phyloP scores from a whole-genome alignment of 2,113 vertebrate genomes.

The Atlantisia rogersi region DNA sequence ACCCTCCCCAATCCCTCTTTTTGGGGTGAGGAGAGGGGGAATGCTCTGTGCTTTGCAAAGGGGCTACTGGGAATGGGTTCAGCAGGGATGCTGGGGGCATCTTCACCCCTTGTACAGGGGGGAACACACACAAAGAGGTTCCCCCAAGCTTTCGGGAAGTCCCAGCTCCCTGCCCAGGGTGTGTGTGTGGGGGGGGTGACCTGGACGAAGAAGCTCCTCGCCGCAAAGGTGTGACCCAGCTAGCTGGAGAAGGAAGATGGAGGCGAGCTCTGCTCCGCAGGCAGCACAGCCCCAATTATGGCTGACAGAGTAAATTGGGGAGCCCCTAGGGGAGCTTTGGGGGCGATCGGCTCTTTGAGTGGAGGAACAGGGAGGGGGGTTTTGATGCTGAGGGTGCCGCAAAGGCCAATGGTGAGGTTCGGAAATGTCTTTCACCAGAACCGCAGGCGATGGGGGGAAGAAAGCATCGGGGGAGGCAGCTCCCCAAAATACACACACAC shows the following conservation, averaged over 20 bases:
- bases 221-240: neutral
- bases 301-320: neutral
- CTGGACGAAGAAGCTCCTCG: neutral
- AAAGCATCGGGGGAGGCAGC: neutral
- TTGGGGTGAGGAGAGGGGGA: neutral
- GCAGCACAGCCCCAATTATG: neutral
- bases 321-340: neutral
- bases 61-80: fast-evolving
- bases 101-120: neutral
- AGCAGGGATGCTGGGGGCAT: neutral
- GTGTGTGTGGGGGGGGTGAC: no score
- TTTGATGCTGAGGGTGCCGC: neutral
- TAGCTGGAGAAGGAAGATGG: neutral
- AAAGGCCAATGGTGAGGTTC: neutral
- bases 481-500: neutral
- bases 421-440: neutral
- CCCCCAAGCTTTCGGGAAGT: neutral
- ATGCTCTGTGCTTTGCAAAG: neutral
- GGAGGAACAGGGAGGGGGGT: no score
- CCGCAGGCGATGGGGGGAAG: no score
- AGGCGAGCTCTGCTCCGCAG: neutral
- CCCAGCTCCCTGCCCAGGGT: neutral
- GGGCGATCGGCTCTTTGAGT: neutral
- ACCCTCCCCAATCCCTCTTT: no score
- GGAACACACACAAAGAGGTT: neutral